Evolutionary conservation across 2,113 vertebrate species (phyloP).

Genomic region (Prietella phreatophila): DNA sequence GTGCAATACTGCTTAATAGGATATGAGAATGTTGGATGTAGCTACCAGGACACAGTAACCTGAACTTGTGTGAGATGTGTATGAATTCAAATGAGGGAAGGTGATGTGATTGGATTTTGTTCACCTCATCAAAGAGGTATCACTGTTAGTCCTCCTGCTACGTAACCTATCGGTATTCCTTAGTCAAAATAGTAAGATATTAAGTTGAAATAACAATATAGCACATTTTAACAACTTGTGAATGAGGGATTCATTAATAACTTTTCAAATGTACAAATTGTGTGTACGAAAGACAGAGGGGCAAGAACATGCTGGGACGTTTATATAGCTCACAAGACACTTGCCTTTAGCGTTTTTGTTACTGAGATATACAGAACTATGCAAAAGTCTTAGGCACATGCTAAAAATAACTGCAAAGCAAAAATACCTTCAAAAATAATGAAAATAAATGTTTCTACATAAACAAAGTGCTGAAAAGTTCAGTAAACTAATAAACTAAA

Average conservation of each 20-base stretch:
- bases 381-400: background rate
- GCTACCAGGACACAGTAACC: background rate
- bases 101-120: conserved; percentile 4
- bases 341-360: background rate
- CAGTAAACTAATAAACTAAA: background rate
- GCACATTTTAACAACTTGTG: background rate
- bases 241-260: background rate
- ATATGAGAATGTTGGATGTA: background rate
- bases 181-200: background rate
- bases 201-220: background rate
- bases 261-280: background rate
- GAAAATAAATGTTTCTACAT: background rate
- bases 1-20: background rate
- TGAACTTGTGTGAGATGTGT: background rate
- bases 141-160: background rate
- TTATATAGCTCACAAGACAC: background rate
- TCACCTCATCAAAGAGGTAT: background rate
- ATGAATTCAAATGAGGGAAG: background rate
- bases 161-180: background rate
- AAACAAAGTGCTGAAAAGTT: background rate
- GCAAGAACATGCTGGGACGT: background rate
- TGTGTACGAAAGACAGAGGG: background rate
- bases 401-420: background rate
- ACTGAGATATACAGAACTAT: background rate
- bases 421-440: background rate